Evolutionary conservation across 2,113 vertebrate genomes (phyloP), one percentile per base, ranked within the genome.

Genomic region (Acrocephalus kingi): DNA sequence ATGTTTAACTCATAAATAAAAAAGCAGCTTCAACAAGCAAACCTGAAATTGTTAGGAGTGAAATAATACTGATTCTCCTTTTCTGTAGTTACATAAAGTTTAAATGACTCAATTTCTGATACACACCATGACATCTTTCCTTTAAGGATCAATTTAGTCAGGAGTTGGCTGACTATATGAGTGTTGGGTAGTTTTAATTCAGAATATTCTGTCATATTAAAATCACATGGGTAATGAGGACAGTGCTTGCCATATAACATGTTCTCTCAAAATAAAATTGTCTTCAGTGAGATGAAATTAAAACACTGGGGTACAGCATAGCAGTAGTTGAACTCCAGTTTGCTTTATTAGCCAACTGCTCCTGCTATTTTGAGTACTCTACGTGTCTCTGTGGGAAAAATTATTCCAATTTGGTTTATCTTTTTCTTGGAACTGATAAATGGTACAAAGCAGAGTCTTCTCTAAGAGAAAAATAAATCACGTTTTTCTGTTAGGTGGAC

Each of bases 71-170:
- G 8, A 18, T 43, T 7, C n/a, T 35, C 12, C 8, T 78, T 81
- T 85, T 37, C 41, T 63, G 16, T 67, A 59, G 31, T 71, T 58
- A 46, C 1, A 6, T 46, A 23, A 84, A 62, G 3, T 72, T 61
- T 23, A 69, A 76, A 89, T 78, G 7, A 87, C 8, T 85, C 37
- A 52, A 73, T 91, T 94, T 88, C 43, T 82, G 37, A 56, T 41
- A 66, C 10, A 5, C 46, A 59, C 35, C 15, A 66, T 46, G 54
- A 83, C 18, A 87, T 27, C 10, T 62, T 91, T 90, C 54, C 55
- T 91, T 94, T 88, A 94, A 94, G 66, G 58, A 89, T 96, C 83
- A 85, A 51, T 93, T 95, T 73, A 90, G 55, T 81, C 81, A 84
- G n/a, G 22, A 77, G 69, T 28, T 91, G 75, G 35, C 58, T 41